Conservation (phyloP, 2,797 vertebrate genomes). For the Spinibarbus caldwelli region DNA sequence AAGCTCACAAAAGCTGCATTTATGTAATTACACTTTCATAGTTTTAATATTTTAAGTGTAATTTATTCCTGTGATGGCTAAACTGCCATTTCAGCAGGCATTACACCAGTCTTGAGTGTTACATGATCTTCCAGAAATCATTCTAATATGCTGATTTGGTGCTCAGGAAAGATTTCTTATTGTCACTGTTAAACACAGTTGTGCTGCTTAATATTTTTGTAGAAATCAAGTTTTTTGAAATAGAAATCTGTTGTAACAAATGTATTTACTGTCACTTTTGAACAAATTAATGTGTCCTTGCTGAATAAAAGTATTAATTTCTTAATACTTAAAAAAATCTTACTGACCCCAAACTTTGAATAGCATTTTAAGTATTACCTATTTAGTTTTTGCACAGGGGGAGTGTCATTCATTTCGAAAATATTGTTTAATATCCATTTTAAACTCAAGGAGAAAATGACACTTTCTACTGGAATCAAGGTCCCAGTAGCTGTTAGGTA, state of each 20-base stretch:
- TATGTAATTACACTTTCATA: not conserved
- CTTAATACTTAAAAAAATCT: not conserved
- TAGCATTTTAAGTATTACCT: not conserved
- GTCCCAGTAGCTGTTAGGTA: slow-evolving; percentile 3
- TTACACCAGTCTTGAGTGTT: not conserved
- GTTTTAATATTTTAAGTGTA: not conserved
- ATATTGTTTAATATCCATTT: not conserved
- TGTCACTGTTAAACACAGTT: not conserved
- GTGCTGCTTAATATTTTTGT: not conserved
- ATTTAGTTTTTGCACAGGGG: not conserved
- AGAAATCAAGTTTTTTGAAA: not conserved
- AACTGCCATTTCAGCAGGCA: not conserved
- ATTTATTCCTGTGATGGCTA: not conserved
- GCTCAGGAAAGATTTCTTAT: not conserved
- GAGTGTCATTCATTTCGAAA: not conserved
- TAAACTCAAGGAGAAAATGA: not conserved
- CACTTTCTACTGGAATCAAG: not conserved
- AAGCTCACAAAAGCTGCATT: not conserved
- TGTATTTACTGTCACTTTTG: not conserved
- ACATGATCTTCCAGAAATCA: not conserved
- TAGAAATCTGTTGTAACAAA: not conserved
- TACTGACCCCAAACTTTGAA: not conserved
- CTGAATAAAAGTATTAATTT: not conserved
- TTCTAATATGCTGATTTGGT: not conserved
- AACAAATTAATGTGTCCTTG: not conserved